Percentiles rank a stretch among this genome's conserved stretches.
phyloP scores from a whole-genome alignment of 2,888 invertebrate genomes.

The Elegia similella region DNA sequence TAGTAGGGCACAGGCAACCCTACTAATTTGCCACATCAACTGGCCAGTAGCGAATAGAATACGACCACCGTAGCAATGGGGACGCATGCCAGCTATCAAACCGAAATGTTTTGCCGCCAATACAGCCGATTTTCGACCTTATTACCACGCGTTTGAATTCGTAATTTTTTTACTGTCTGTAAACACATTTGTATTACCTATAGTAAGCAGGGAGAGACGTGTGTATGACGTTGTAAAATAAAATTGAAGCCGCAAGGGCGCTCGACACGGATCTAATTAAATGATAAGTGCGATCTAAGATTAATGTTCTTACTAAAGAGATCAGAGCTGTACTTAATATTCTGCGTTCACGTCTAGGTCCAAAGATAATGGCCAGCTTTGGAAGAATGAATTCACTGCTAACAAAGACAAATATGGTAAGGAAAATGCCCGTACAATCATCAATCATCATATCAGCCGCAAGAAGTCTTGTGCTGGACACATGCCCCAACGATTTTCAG shows the following conservation, averaged over 20 bases:
- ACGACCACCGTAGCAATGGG: constrained; percentile 58
- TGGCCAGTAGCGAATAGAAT: constrained; percentile 63
- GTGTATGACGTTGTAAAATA: constrained; percentile 81
- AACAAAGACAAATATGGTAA: not conserved
- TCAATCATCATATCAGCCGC: too few relatives aligned
- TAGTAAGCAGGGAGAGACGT: constrained; percentile 68
- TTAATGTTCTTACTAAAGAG: constrained; percentile 67
- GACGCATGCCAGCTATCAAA: constrained; percentile 47
- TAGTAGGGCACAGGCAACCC: constrained; percentile 39
- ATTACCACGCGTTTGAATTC: constrained; percentile 26
- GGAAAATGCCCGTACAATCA: too few relatives aligned
- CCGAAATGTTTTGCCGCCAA: constrained; percentile 37
- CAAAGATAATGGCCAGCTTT: constrained; percentile 28
- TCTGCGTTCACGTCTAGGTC: constrained; percentile 42
- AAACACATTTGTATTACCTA: constrained; percentile 41
- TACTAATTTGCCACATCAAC: constrained; percentile 67
- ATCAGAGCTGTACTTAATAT: constrained; percentile 54
- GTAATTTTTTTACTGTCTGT: constrained; percentile 21
- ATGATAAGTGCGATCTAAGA: constrained; percentile 78
- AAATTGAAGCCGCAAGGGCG: constrained; percentile 77
- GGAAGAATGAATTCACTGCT: not conserved
- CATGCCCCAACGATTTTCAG: too few relatives aligned
- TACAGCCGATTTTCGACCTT: constrained; percentile 39
- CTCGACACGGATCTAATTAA: constrained; percentile 78
- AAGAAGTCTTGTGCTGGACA: too few relatives aligned